Conservation (phyloP, 2,113 vertebrate genomes). For the Mesitornis unicolor region DNA sequence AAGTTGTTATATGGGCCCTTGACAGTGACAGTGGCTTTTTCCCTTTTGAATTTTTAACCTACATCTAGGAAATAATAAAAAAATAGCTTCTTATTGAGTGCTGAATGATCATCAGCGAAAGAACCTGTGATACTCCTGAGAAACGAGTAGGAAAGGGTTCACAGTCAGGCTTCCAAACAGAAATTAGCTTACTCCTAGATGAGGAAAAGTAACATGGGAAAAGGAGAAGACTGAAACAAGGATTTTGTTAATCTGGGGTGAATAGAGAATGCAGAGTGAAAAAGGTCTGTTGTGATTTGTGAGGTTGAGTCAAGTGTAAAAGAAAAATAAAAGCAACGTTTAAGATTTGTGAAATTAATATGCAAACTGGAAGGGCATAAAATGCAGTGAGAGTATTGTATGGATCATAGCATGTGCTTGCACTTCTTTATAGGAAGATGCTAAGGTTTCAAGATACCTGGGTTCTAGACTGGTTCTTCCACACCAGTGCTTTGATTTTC, state of each 20-base stretch:
- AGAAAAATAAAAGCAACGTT: too few species aligned
- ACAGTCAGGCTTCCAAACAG: background rate
- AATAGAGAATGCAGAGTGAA: background rate
- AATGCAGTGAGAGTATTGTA: background rate
- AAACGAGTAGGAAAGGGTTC: background rate
- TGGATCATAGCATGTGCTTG: background rate
- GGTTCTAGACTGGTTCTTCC: background rate
- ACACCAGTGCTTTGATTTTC: background rate
- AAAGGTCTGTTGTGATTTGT: background rate
- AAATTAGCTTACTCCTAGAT: background rate
- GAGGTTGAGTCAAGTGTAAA: background rate
- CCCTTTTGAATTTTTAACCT: background rate
- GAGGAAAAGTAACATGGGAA: background rate
- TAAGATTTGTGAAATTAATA: background rate
- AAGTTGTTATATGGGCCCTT: background rate
- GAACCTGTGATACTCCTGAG: background rate
- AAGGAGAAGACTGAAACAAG: background rate
- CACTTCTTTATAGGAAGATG: background rate
- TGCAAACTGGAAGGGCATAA: background rate
- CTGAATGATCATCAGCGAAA: background rate
- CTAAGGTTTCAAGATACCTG: background rate
- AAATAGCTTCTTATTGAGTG: background rate
- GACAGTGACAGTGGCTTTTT: background rate
- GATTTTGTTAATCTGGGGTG: background rate
- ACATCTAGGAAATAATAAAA: background rate